Base-by-base conservation (phyloP, 2,888 invertebrate species). In the Sminthurinus aureus region DNA sequence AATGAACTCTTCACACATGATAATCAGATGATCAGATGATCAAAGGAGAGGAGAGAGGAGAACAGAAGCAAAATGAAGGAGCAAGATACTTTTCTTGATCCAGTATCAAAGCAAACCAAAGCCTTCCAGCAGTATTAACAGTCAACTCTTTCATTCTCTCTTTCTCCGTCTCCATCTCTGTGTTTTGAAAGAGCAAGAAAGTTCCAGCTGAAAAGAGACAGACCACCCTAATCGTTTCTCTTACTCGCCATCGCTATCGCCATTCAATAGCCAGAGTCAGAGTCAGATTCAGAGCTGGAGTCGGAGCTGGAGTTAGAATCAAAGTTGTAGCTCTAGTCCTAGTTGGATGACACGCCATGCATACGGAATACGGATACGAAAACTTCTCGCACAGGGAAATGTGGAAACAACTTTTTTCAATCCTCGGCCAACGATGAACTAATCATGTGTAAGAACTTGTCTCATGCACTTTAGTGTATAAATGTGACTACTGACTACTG, bases 151-250 rank as follows among this genome's bases (percentile, higher is more conserved):
- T 38, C 38, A 38, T 38, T 38, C 38, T 6, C 1, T 38, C 38
- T 38, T 6, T 38, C 38, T 4, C 38, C 6, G 38, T 38, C 1
- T 66, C 66, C 66, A n/a, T 18, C 66, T 66, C 66, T 66, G 4
- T 20, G 20, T 58, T n/a, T 22, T 66, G 64, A 15, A 26, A 71
- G 8, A 71, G 20, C 2, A 64, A 64, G 64, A 64, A 81, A 74
- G 38, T 75, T 81, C 80, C 79, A 81, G 58, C 13, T 73, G 58
- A 64, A 73, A 75, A 20, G 67, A 50, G 73, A 82, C 82, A 75
- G 82, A 83, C 83, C 83, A 83, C 83, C 83, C 83, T 83, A 83
- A 78, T 83, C 83, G 83, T 24, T 78, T 69, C n/a, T 58, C 58
- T 67, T 71, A n/a, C 69, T 81, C 20, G 22, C 12, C 73, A 13